phyloP scores from a whole-genome alignment of 2,888 invertebrate species.

The Dynastes grantii region DNA sequence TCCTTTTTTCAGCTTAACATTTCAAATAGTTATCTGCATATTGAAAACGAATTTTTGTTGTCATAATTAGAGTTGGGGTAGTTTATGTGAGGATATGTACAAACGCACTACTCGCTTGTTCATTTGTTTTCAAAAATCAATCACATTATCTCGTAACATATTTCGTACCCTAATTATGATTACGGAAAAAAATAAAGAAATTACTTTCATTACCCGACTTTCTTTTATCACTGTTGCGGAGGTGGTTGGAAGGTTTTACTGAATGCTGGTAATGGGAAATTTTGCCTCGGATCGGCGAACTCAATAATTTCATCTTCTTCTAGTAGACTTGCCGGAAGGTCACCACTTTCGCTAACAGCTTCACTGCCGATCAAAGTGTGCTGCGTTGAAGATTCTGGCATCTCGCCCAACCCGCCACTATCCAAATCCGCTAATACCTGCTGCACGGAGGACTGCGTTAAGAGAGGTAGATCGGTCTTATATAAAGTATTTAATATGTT shows the following conservation, averaged over 20 bases:
- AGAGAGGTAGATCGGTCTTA: slow-evolving; percentile 57
- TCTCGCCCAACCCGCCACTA: slow-evolving; percentile 62
- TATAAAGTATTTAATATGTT: slow-evolving; percentile 21
- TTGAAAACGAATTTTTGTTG: no score
- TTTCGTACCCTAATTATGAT: background rate
- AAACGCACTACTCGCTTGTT: no score
- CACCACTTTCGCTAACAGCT: slow-evolving; percentile 20
- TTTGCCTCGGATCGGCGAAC: slow-evolving; percentile 63
- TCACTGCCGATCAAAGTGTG: slow-evolving; percentile 36
- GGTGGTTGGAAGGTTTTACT: slow-evolving; percentile 72
- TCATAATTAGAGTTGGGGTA: no score
- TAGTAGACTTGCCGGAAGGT: slow-evolving; percentile 54
- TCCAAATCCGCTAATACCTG: slow-evolving; percentile 64
- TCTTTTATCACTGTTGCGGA: slow-evolving; percentile 56
- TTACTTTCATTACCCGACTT: background rate
- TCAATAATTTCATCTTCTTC: slow-evolving; percentile 61
- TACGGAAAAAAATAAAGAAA: background rate
- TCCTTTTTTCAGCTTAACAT: no score
- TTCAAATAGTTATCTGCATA: no score
- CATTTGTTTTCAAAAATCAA: background rate
- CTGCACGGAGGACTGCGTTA: slow-evolving; percentile 62
- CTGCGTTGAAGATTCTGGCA: slow-evolving; percentile 57
- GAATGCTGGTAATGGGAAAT: slow-evolving; percentile 70
- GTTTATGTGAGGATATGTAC: no score
- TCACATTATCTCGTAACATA: background rate